Conservation (phyloP, 1,140 invertebrate genomes). For the Dinoponera quadriceps region DNA sequence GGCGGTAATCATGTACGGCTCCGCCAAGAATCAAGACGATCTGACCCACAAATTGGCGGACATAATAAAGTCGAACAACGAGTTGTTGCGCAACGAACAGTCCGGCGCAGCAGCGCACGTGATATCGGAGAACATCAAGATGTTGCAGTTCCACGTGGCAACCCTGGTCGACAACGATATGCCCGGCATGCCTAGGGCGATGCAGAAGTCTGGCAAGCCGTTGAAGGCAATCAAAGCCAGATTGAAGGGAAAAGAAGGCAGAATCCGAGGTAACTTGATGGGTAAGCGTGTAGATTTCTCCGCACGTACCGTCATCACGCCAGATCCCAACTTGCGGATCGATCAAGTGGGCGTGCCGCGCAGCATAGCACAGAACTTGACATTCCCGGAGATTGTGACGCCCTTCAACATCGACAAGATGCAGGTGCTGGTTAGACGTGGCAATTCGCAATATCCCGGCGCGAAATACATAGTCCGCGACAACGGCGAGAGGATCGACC, state of each 20-base stretch:
- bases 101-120: conserved; percentile 98
- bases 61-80: conserved; percentile 99
- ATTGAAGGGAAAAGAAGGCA: conserved; percentile 97
- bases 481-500: conserved; percentile 99
- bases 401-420: conserved; percentile 99
- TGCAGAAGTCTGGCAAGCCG: conserved; percentile 99
- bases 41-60: conserved; percentile 99
- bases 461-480: conserved; percentile 99
- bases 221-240: conserved; percentile 98
- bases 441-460: conserved; percentile 99
- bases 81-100: conserved; percentile 97
- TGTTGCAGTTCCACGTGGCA: conserved; percentile 99
- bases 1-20: conserved; percentile 99
- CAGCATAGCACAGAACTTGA: conserved; percentile 99
- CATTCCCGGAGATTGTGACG: conserved; percentile 99
- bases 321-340: conserved; percentile 99
- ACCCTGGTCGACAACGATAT: conserved; percentile 99
- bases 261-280: conserved; percentile 99
- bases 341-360: conserved; percentile 99
- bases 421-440: conserved; percentile 97
- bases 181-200: conserved; percentile 98
- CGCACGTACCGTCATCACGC: conserved; percentile 99
- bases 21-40: conserved; percentile 99
- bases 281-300: conserved; percentile 99
- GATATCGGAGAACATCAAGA: conserved; percentile 98